Conservation (phyloP, 1,140 invertebrate species). For the Spodoptera litura region DNA sequence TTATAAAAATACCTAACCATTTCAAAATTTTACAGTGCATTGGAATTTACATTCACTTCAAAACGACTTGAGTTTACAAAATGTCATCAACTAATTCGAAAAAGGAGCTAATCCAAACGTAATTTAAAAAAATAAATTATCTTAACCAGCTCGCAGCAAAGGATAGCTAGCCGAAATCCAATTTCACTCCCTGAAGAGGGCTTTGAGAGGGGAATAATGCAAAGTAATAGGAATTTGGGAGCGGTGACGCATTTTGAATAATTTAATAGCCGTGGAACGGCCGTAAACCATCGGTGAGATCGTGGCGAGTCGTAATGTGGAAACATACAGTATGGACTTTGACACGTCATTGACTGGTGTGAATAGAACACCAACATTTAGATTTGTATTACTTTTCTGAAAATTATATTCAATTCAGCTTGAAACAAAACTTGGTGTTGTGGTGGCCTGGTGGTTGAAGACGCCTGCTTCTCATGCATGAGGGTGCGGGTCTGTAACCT, state of each 20-base stretch:
- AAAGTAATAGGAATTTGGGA: slow-evolving; percentile 20
- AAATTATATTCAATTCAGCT: too few species aligned
- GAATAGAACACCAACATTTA: too few species aligned
- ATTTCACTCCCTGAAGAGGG: slow-evolving; percentile 6
- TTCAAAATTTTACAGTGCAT: too few species aligned
- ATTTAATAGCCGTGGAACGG: slow-evolving; percentile 13
- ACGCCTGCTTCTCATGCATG: too few species aligned
- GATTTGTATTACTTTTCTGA: too few species aligned
- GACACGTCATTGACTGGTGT: too few species aligned
- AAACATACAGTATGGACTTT: background rate
- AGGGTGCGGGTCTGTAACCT: too few species aligned
- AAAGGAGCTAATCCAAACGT: background rate
- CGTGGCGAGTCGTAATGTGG: background rate
- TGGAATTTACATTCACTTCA: too few species aligned
- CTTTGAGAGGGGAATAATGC: slow-evolving; percentile 25
- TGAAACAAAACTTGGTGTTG: too few species aligned
- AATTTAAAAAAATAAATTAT: slow-evolving; percentile 1
- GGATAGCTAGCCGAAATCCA: slow-evolving; percentile 13
- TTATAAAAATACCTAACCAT: too few species aligned
- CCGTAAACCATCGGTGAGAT: slow-evolving; percentile 22
- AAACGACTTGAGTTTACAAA: too few species aligned
- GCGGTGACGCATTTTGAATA: slow-evolving; percentile 36
- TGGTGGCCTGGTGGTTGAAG: too few species aligned
- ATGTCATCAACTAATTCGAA: background rate
- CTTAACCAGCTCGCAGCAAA: background rate